Evolutionary conservation across 2,888 invertebrate species (phyloP).

Genomic region (Adela reaumurella): DNA sequence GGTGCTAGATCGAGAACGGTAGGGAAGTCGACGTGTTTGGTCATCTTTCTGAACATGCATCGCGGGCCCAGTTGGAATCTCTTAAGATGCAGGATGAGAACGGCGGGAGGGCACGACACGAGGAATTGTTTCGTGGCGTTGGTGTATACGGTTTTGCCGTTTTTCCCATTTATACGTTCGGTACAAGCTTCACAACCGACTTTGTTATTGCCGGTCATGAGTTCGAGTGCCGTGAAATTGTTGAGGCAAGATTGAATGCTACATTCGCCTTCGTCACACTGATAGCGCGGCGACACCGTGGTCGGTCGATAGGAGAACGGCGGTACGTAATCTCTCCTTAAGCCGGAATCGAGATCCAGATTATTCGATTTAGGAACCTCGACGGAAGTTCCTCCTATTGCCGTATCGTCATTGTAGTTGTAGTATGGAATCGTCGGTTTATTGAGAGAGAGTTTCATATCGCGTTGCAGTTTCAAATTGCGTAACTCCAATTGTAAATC

Average conservation of each 20-base stretch:
- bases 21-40: conserved; percentile 85
- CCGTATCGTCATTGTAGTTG: conserved; percentile 20
- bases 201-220: conserved; percentile 88
- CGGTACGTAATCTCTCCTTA: conserved; percentile 27
- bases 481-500: conserved; percentile 28
- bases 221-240: conserved; percentile 87
- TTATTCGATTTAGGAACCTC: conserved; percentile 24
- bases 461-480: conserved; percentile 25
- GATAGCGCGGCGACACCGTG: conserved; percentile 64
- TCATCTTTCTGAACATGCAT: conserved; percentile 76
- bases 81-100: conserved; percentile 93
- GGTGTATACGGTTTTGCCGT: conserved; percentile 72
- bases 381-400: conserved; percentile 21
- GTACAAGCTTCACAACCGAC: conserved; percentile 92
- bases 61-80: conserved; percentile 82
- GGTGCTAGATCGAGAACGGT: conserved; percentile 83
- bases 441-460: conserved; percentile 14
- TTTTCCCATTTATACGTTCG: conserved; percentile 62
- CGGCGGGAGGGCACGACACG: conserved; percentile 87
- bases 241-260: conserved; percentile 87
- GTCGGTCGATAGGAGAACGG: conserved; percentile 31
- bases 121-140: conserved; percentile 82
- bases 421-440: conserved; percentile 21
- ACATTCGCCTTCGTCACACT: conserved; percentile 74
- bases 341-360: conserved; percentile 26